phyloP scores from a whole-genome alignment of 2,888 invertebrate species.

The Saturnia pavonia region DNA sequence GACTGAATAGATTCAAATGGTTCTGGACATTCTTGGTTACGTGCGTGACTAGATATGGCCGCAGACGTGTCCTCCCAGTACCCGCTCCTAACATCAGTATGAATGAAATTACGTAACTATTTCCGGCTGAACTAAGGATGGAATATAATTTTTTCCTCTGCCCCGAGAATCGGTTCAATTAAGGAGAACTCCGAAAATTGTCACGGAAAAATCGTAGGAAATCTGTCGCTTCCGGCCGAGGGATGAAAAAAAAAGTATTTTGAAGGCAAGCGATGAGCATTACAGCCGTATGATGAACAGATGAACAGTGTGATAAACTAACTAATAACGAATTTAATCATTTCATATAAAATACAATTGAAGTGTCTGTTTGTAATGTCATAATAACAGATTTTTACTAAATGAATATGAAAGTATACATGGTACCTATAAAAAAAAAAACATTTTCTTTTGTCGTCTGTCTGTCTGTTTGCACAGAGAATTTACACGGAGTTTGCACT shows the following conservation, averaged over 20 bases:
- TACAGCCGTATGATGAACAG: constrained; percentile 3
- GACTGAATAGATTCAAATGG: not conserved
- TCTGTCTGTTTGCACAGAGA: no score
- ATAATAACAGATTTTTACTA: no score
- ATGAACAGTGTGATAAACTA: constrained; percentile 2
- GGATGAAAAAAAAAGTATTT: constrained; percentile 31
- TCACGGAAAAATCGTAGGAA: constrained; percentile 36
- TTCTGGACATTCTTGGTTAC: not conserved
- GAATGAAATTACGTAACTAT: constrained; percentile 6
- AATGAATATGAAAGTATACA: no score
- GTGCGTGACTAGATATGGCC: not conserved
- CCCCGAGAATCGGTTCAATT: constrained; percentile 36
- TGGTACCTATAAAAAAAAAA: no score
- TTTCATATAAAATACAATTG: no score
- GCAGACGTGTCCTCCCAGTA: not conserved
- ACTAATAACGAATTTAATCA: not conserved
- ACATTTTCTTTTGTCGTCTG: no score
- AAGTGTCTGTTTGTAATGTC: no score
- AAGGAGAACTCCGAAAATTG: constrained; percentile 32
- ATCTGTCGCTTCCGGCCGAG: constrained; percentile 39
- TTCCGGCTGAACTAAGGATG: constrained; percentile 22
- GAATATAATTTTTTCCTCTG: constrained; percentile 24
- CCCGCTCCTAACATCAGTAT: not conserved
- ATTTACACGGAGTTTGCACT: no score
- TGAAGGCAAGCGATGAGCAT: constrained; percentile 23